Base-by-base conservation (phyloP, 2,113 vertebrate species). In the Scolopax mira region DNA sequence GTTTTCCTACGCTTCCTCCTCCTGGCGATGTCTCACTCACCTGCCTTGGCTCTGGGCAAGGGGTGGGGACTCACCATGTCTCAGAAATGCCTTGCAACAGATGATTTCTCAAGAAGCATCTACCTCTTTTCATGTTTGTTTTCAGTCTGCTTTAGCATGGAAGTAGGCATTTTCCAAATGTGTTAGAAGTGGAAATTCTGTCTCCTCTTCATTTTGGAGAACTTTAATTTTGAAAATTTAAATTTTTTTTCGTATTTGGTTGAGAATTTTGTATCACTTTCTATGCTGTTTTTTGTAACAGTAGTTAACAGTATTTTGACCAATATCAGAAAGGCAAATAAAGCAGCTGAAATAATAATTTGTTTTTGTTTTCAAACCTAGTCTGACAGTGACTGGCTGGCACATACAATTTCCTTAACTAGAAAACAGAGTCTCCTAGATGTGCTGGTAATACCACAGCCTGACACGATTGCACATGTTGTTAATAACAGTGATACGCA, bases 301-400 rank as follows among this genome's bases (percentile, higher is more conserved):
- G 30, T n/a, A 55, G 15, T 44, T 89, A 48, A 79, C 37, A 79
- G 42, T 61, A 85, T 77, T 79, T 90, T 69, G 24, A 85, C 13
- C 13, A 44, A 48, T 87, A 89, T 55, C 60, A 75, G 18, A 30
- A 52, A 23, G 41, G 10, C 49, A 82, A 88, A 77, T 48, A 85
- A 85, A 79, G 30, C 71, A 79, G 62, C 14, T 90, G 60, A 87
- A 84, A 74, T 18, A 67, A 22, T 49, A 3, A 57, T 65, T 74
- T 81, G 11, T 17, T 89, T 89, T 85, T 69, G 25, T 90, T 94
- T 93, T 77, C 57, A 93, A 94, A 91, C 90, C 11, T 52, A 77
- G 7, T 62, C 54, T 93, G 75, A 77, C 46, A 69, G 81, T 27
- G 49, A 82, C 57, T 82, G 19, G 11, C 41, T 94, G 67, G 64